Conservation (phyloP, 2,888 invertebrate genomes). For the Dastarcus helophoroides region DNA sequence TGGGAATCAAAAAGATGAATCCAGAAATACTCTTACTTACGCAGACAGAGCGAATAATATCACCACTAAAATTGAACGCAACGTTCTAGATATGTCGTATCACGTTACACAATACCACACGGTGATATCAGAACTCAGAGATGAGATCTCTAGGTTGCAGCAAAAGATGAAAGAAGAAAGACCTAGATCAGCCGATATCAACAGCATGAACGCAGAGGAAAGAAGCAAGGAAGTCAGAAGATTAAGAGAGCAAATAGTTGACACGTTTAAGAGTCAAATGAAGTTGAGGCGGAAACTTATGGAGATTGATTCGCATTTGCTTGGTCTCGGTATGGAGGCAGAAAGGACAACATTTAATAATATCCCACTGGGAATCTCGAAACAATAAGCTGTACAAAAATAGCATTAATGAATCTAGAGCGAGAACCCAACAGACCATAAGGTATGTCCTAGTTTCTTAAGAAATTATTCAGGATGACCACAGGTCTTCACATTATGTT, state of each 20-base stretch:
- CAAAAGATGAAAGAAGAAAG: constrained; percentile 69
- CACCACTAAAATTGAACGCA: constrained; percentile 64
- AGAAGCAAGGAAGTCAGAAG: constrained; percentile 41
- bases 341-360: constrained; percentile 79
- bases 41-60: constrained; percentile 90
- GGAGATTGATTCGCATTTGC: constrained; percentile 81
- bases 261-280: constrained; percentile 89
- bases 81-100: constrained; percentile 42
- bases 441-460: constrained; percentile 32
- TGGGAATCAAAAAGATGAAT: constrained; percentile 69
- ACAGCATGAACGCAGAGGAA: constrained; percentile 28
- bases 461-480: constrained; percentile 1
- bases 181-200: constrained; percentile 42
- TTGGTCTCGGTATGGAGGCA: constrained; percentile 78
- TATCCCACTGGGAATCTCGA: constrained; percentile 80
- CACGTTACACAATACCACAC: constrained; percentile 78
- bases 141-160: constrained; percentile 70
- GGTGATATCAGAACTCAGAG: constrained; percentile 69
- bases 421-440: constrained; percentile 51
- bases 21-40: constrained; percentile 85
- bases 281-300: constrained; percentile 72
- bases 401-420: constrained; percentile 42
- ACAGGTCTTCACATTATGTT: constrained; percentile 7
- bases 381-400: constrained; percentile 63
- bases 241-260: constrained; percentile 74